Conservation (phyloP, 2,113 vertebrate species). For the Bucco capensis region DNA sequence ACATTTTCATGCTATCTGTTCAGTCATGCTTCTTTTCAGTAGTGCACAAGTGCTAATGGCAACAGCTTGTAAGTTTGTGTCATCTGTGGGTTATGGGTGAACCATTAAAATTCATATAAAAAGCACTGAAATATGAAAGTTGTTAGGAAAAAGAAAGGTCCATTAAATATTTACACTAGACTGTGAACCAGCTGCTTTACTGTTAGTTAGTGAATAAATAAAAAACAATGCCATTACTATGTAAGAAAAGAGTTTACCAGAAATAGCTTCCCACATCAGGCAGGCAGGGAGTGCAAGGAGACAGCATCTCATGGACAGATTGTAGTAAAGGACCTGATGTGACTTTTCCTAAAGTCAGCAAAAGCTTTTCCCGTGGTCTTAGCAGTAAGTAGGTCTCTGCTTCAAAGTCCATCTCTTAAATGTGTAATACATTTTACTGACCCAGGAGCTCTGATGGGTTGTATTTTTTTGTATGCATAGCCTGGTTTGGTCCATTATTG, state of each 20-base stretch:
- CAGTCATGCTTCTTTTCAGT: not conserved
- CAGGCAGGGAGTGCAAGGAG: not conserved
- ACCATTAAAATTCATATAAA: not conserved
- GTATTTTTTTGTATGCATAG: not conserved
- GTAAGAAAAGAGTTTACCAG: not conserved
- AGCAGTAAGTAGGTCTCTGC: not conserved
- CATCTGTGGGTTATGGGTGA: not conserved
- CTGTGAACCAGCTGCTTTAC: slow-evolving; percentile 1
- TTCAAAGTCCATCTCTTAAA: not conserved
- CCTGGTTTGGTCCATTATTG: not conserved
- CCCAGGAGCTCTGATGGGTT: not conserved
- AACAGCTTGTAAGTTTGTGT: not conserved
- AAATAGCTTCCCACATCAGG: not conserved
- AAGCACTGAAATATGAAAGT: not conserved
- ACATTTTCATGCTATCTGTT: not conserved
- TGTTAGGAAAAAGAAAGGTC: not conserved
- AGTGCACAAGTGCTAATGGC: not conserved
- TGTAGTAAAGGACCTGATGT: not conserved
- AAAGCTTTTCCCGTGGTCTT: not conserved
- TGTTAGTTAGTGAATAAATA: slow-evolving; percentile 6
- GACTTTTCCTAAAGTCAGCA: not conserved
- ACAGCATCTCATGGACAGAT: not conserved
- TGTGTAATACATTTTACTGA: not conserved
- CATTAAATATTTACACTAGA: slow-evolving; percentile 6
- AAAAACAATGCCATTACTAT: not conserved